Evolutionary conservation across 2,797 vertebrate species (phyloP), one percentile per base, ranked within the genome.

Genomic region (Catostomus latipinnis): DNA sequence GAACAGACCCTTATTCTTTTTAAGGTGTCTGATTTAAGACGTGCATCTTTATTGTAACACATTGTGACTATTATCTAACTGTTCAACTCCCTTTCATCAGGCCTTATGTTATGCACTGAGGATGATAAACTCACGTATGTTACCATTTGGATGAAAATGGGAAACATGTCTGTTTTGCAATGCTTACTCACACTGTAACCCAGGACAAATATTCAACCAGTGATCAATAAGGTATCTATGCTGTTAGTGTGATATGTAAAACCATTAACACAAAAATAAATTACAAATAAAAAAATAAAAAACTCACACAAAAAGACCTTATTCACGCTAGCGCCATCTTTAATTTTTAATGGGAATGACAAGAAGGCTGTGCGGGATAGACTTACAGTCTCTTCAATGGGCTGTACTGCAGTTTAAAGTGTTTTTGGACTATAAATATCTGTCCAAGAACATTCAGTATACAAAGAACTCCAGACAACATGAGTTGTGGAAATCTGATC

Each of bases 51-150:
- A 56, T 66, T 75, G 46, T 6, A 8, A 53, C 52, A 63, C 6
- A 0, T 4, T 54, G 13, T 54, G 22, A 43, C 49, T 45, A 53
- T 62, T n/a, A 34, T 52, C 12, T 73, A 54, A 65, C 18, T 9
- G n/a, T 12, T 63, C 13, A 49, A 63, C 60, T 53, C 60, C 49
- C 73, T 68, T 14, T 69, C 8, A 4, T 69, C 18, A 69, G 13
- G 18, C 65, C 46, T 52, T 52, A 76, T 34, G 12, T 12, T 63
- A 45, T 34, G n/a, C n/a, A 8, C 12, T n/a, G 16, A 60, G 12
- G 10, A 69, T 68, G 50, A 57, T 4, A 57, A 56, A 13, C 0
- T 54, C 11, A 5, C 43, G 6, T 9, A 54, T 43, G 50, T 43
- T 54, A 66, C 52, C 46, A 46, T 34, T 13, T 49, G 16, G 16